Evolutionary conservation across 1,140 invertebrate species (phyloP), one percentile per base, ranked within the genome.

Genomic region (Gryllus bimaculatus): DNA sequence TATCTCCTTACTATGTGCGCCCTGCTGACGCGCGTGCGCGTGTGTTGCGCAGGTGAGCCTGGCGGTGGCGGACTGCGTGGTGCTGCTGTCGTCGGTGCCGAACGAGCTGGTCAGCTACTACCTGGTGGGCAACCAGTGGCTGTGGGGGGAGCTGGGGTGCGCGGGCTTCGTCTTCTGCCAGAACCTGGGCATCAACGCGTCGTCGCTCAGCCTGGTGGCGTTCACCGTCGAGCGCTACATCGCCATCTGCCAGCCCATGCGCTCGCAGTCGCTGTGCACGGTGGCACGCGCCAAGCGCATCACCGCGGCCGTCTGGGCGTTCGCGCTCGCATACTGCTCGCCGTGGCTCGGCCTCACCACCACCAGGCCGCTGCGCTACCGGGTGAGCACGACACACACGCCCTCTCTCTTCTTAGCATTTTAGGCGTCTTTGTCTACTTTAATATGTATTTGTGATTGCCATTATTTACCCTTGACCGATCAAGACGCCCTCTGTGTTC

Each of bases 191-290:
- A 91, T 93, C 79, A 93, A 93, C 83, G 90, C 88, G 21, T 91
- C 90, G 0, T 89, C 90, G 0, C 84, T 92, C 47, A 90, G 89
- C 48, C 92, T 94, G 1, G 93, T 96, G 8, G 92, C 93, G 6
- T 96, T 96, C 84, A 96, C 95, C 0, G 89, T 94, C 0, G 95
- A 97, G 84, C 85, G 95, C 26, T 96, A 95, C 84, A 90, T 96
- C 8, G 94, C 94, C 0, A 83, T 96, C 3, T 89, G 91, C 74
- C 93, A 94, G 83, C 95, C 95, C 0, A 84, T 96, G 73, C 89
- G 89, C 74, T 87, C 94, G 4, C 93, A 92, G 54, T 89, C 89
- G 7, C 90, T 94, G 85, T 96, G 95, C 84, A 96, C 95, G 0
- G 91, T 94, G 0, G 85, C 88, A 0, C 86, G 94, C 13, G 94